These are phyloP conservation scores for Pelagia noctiluca DNA, from an alignment of 30 jellyfish, hydroid and myxozoan genomes.

Conservation along the genomic window DNA sequence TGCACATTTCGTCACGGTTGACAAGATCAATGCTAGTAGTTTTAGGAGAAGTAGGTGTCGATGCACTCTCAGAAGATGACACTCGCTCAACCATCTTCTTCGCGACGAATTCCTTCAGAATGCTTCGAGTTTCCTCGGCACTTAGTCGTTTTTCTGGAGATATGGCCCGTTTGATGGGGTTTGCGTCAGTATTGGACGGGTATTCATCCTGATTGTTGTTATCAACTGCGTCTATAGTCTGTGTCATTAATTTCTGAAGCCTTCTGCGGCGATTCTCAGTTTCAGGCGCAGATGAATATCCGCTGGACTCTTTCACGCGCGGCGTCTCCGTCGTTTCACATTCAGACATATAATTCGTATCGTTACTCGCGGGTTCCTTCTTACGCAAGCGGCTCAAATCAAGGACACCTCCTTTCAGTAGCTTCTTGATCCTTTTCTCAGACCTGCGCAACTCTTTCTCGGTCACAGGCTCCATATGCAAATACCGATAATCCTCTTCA, in stretches of 20 bases:
- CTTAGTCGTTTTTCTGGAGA: conserved; percentile 41
- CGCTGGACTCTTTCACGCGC: conserved; percentile 59
- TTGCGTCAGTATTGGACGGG: not conserved
- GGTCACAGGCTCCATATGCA: conserved; percentile 71
- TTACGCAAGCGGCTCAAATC: conserved; percentile 54
- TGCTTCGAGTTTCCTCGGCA: conserved; percentile 16
- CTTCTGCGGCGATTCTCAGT: conserved; percentile 77
- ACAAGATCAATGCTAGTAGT: not conserved
- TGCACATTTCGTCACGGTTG: conserved; percentile 23
- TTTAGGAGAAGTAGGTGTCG: not conserved
- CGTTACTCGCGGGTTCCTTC: conserved; percentile 13
- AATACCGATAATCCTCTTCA: conserved; percentile 64
- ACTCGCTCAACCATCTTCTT: conserved; percentile 18
- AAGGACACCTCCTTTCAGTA: conserved; percentile 72
- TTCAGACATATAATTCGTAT: conserved; percentile 78
- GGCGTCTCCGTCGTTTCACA: conserved; percentile 46
- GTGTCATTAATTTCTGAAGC: conserved; percentile 35
- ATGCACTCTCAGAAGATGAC: conserved; percentile 17
- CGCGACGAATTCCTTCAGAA: conserved; percentile 26
- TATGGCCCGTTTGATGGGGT: conserved; percentile 18
- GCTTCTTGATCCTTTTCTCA: conserved; percentile 88
- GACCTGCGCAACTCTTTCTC: conserved; percentile 91
- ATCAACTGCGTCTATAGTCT: conserved; percentile 52
- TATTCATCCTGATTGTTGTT: not conserved
- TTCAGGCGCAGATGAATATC: conserved; percentile 98